Conservation (phyloP, 2,888 invertebrate genomes). For the Andrena bucephala region DNA sequence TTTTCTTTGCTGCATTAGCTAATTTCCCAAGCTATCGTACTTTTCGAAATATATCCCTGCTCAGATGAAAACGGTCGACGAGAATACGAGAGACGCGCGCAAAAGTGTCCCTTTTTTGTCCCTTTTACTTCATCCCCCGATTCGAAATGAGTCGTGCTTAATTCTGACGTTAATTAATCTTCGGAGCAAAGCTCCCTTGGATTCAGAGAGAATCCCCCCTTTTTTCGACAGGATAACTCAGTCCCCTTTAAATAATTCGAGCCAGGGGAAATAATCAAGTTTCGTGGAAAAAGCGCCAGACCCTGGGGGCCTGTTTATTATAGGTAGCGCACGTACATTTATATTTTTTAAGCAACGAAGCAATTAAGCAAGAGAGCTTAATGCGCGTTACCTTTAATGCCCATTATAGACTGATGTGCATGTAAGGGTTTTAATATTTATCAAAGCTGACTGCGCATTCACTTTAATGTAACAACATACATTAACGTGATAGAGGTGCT, state of each 20-base stretch:
- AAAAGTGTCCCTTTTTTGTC: not conserved
- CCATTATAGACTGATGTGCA: slow-evolving; percentile 13
- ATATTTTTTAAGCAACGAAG: slow-evolving; percentile 18
- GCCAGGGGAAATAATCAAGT: slow-evolving; percentile 7
- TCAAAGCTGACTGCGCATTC: slow-evolving; percentile 43
- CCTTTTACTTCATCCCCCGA: slow-evolving; percentile 4
- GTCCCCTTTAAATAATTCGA: slow-evolving; percentile 2
- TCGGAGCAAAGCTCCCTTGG: slow-evolving; percentile 2
- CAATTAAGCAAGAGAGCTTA: slow-evolving; percentile 25
- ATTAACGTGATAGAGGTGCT: not conserved
- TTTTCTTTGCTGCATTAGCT: not conserved
- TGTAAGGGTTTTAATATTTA: slow-evolving; percentile 35
- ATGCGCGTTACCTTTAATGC: slow-evolving; percentile 24
- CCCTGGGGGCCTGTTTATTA: not conserved
- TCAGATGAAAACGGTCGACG: slow-evolving; percentile 15
- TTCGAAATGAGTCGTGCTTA: slow-evolving; percentile 27
- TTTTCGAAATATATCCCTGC: not conserved
- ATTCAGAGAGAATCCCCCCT: not conserved
- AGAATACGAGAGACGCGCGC: not conserved
- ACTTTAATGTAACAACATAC: slow-evolving; percentile 39
- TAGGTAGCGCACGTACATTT: not conserved
- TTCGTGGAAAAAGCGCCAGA: not conserved
- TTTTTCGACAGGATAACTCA: slow-evolving; percentile 1
- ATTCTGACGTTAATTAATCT: slow-evolving; percentile 32
- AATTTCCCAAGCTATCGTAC: not conserved